Conservation (phyloP, 1,140 invertebrate genomes). For the Ceratosolen solmsi region DNA sequence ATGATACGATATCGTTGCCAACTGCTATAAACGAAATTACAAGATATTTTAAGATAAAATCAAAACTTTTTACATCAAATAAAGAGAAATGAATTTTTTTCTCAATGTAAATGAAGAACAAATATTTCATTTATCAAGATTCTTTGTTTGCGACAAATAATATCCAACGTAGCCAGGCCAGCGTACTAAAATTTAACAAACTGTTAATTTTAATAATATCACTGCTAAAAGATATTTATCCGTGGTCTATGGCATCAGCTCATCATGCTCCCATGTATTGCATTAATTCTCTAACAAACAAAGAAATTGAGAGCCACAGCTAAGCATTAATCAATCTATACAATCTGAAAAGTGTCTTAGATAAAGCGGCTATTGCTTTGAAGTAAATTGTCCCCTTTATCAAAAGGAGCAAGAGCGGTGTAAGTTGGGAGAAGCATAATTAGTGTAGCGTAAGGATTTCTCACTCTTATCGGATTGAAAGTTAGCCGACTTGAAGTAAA, state of each 20-base stretch:
- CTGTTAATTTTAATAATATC: too few species aligned
- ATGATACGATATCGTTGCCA: neutral
- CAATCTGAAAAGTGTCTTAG: neutral
- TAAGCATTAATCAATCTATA: neutral
- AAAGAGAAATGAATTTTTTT: too few species aligned
- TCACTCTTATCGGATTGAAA: slow-evolving; percentile 13
- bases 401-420: neutral
- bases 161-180: too few species aligned
- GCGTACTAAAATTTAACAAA: too few species aligned
- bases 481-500: neutral
- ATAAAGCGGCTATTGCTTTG: neutral
- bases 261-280: neutral
- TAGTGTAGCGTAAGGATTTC: slow-evolving; percentile 14
- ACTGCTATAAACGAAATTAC: neutral
- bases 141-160: too few species aligned
- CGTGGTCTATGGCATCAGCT: neutral
- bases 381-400: neutral
- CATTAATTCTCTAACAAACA: neutral
- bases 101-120: too few species aligned
- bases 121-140: too few species aligned
- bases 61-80: too few species aligned
- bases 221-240: neutral
- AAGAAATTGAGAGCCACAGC: neutral
- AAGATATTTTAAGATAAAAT: too few species aligned
- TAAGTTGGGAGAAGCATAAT: neutral